Evolutionary conservation across 2,888 invertebrate species (phyloP), one percentile per base, ranked within the genome.

Genomic region (Mythimna pallens): DNA sequence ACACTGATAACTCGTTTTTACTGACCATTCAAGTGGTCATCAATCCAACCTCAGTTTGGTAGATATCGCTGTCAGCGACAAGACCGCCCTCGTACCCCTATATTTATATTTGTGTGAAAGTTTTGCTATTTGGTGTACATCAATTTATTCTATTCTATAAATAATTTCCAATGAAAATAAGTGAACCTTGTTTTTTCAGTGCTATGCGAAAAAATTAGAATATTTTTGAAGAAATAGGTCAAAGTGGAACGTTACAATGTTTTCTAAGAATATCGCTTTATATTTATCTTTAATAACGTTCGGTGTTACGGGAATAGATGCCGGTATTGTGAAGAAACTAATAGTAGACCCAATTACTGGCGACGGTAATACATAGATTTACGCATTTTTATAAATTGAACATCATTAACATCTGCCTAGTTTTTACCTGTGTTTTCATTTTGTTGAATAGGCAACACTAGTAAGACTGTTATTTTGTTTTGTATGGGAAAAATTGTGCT

Each of bases 231-330:
- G 36, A 77, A 74, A 47, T 57, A 80, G 75, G 61, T 14, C 59
- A 7, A 57, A 68, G 61, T 52, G 47, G 30, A 55, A 50, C 52
- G 50, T 47, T 52, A 52, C 68, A 63, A 84, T 83, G 79, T 55
- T 69, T 63, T 59, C 65, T 36, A 77, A 70, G 20, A 80, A 78
- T 72, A 71, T 61, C 54, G 36, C 17, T 14, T 76, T 61, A 61
- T 61, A 55, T 78, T 79, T 85, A 76, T 83, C 81, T 80, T 70
- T 77, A 73, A 73, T 79, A 63, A 17, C 54, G 50, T 70, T 10
- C 43, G 12, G 62, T 52, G 63, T 70, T 12, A 66, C 72, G 22
- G 64, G 63, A 76, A 71, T 76, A 67, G 67, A 47, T 34, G 65
- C 65, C 62, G 62, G 70, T 59, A 17, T 58, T 25, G 36, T 65